Conservation (phyloP, 2,797 vertebrate species). For the Pangasius krempfi region DNA sequence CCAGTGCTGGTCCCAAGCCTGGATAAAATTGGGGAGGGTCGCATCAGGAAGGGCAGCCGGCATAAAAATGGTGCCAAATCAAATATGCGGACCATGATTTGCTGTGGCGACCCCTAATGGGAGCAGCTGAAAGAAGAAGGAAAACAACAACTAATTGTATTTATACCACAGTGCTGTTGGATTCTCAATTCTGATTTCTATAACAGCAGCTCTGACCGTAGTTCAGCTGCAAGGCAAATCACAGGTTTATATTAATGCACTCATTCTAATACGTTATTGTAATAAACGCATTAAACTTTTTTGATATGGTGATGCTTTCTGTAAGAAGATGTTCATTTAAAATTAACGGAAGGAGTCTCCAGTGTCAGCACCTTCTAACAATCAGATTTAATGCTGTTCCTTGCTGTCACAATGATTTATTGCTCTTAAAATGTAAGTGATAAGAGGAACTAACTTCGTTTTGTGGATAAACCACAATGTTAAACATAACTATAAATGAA, state of each 20-base stretch:
- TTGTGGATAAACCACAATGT: neutral
- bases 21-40: too few species aligned
- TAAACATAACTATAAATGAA: neutral
- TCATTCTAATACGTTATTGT: neutral
- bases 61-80: too few species aligned
- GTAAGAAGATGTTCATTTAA: neutral
- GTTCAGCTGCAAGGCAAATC: neutral
- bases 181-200: neutral
- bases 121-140: too few species aligned
- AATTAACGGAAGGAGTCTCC: neutral
- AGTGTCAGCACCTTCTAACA: neutral
- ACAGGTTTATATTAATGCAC: neutral
- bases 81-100: too few species aligned
- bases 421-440: neutral
- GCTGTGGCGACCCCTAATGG: too few species aligned
- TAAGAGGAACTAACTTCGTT: neutral
- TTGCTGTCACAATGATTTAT: neutral
- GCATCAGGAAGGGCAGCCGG: too few species aligned
- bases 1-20: too few species aligned
- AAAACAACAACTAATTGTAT: neutral
- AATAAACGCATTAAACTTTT: neutral
- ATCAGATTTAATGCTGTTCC: neutral
- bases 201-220: neutral
- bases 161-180: neutral
- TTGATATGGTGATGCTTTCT: neutral